Conservation (phyloP, 2,797 vertebrate genomes). For the Thaleichthys pacificus region DNA sequence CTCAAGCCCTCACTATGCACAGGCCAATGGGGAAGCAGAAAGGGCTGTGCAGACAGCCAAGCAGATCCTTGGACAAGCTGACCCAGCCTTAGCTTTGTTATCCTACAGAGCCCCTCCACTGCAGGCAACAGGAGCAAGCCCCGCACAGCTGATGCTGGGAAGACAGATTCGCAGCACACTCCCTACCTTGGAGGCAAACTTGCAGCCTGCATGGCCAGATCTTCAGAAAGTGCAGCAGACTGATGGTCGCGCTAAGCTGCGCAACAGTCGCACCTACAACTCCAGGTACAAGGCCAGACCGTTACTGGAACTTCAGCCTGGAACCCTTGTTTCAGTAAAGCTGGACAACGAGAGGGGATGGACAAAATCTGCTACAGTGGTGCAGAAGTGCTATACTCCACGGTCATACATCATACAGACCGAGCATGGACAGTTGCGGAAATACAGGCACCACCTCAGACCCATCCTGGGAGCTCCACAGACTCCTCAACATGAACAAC, state of each 20-base stretch:
- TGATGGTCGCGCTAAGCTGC: not conserved
- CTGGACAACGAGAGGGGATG: slow-evolving; percentile 10
- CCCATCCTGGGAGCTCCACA: no score
- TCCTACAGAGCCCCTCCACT: slow-evolving; percentile 40
- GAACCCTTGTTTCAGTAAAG: slow-evolving; percentile 1
- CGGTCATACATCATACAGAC: no score
- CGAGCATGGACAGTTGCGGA: no score
- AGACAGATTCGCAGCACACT: slow-evolving; percentile 10
- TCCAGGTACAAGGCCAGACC: not conserved
- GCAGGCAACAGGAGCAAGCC: slow-evolving; percentile 15
- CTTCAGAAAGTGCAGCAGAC: not conserved
- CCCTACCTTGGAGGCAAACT: slow-evolving; percentile 4
- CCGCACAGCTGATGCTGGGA: slow-evolving; percentile 26
- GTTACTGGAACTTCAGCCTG: not conserved
- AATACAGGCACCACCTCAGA: no score
- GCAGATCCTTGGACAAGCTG: slow-evolving; percentile 39
- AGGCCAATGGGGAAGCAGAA: slow-evolving; percentile 57
- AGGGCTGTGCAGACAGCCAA: slow-evolving; percentile 42
- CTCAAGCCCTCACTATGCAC: slow-evolving; percentile 42
- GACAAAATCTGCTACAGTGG: no score
- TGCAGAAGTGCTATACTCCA: no score
- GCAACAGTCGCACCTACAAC: slow-evolving; percentile 13
- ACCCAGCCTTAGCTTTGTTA: slow-evolving; percentile 54
- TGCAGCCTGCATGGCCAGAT: slow-evolving; percentile 16
- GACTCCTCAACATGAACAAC: no score